These are phyloP conservation scores for Daubentonia madagascariensis DNA, from an alignment of 2,113 vertebrate genomes.

Conservation along the genomic window DNA sequence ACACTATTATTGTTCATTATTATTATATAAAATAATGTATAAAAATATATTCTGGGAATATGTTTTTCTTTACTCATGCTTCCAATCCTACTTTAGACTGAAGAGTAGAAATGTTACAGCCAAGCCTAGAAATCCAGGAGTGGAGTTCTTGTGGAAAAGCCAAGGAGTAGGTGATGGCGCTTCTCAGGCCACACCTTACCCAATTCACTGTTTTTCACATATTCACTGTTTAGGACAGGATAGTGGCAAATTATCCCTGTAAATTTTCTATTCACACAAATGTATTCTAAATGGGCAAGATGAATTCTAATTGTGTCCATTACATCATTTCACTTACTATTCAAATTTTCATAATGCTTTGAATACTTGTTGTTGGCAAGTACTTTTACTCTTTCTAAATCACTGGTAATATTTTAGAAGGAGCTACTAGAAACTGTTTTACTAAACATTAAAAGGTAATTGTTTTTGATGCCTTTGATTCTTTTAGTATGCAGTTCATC, in stretches of 20 bases:
- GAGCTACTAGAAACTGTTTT: not conserved
- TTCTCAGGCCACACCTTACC: not conserved
- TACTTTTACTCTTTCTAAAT: constrained; percentile 17
- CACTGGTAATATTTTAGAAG: not conserved
- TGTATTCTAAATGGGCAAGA: not conserved
- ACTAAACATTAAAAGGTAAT: not conserved
- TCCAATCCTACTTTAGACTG: not conserved
- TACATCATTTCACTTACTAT: not conserved
- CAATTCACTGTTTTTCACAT: not conserved
- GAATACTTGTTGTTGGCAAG: not conserved
- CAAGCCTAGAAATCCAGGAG: not conserved
- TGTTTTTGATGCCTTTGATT: not conserved
- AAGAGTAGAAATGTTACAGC: too few species aligned
- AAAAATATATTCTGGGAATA: not conserved
- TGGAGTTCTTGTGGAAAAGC: not conserved
- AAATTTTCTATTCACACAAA: not conserved
- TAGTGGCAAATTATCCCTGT: not conserved
- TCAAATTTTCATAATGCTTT: not conserved
- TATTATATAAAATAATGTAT: not conserved
- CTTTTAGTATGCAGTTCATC: not conserved
- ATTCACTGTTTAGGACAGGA: not conserved
- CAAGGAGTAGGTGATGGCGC: not conserved
- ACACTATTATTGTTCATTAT: not conserved
- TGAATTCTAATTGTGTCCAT: not conserved
- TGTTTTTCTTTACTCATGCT: not conserved